These are phyloP conservation scores for Dromius quadrimaculatus DNA, from an alignment of 2,888 invertebrate species.

Conservation along the genomic window DNA sequence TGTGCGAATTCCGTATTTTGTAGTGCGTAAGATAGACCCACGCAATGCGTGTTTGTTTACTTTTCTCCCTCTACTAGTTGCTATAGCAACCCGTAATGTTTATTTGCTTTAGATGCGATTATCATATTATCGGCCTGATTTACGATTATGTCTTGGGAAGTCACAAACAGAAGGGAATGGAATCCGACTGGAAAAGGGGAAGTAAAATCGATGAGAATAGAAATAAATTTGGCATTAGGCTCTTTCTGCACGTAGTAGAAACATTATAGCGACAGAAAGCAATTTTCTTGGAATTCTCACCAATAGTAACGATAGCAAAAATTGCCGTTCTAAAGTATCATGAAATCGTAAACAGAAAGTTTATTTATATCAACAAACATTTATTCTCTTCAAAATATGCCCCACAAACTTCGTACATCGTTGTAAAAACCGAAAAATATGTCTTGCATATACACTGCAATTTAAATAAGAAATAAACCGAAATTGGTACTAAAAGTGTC, in stretches of 20 bases:
- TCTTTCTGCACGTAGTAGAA: background rate
- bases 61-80: too few species aligned
- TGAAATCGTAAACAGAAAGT: too few species aligned
- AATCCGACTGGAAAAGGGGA: too few species aligned
- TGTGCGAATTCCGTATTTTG: conserved; percentile 23
- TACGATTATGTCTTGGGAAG: background rate
- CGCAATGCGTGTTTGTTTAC: conserved; percentile 11
- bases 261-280: background rate
- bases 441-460: too few species aligned
- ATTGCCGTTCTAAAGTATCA: too few species aligned
- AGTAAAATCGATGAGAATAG: background rate
- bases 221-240: background rate
- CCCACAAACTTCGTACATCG: background rate
- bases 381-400: too few species aligned
- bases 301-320: too few species aligned
- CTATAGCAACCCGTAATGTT: background rate
- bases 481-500: conserved; percentile 8
- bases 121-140: conserved; percentile 4
- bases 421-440: conserved; percentile 1
- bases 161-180: background rate
- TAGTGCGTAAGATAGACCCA: conserved; percentile 1
- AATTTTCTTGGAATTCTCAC: background rate
- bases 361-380: too few species aligned
- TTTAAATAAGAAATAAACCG: too few species aligned
- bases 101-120: background rate